These are phyloP conservation scores for Tadarida brasiliensis DNA, from an alignment of 2,797 vertebrate genomes.

Conservation along the genomic window DNA sequence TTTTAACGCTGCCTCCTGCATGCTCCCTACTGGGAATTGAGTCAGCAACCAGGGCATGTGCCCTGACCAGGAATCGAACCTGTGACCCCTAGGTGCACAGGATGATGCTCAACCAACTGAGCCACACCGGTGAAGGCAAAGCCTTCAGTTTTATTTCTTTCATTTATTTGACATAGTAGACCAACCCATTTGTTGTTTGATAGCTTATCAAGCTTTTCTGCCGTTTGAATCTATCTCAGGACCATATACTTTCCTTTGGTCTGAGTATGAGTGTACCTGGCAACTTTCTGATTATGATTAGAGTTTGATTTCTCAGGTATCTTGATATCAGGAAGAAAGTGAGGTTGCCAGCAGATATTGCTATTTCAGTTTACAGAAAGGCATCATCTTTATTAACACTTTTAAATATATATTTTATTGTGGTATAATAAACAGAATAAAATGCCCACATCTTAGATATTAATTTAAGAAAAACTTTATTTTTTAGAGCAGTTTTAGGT, in stretches of 20 bases:
- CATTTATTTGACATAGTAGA: constrained; percentile 22
- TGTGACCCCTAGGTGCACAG: too few species aligned
- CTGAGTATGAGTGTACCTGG: neutral
- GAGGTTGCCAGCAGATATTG: neutral
- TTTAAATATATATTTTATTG: neutral
- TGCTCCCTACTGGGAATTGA: too few species aligned
- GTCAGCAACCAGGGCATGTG: too few species aligned
- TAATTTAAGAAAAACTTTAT: neutral
- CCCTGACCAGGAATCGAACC: too few species aligned
- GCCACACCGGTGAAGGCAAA: neutral
- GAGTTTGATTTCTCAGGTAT: neutral
- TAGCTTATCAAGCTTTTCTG: neutral
- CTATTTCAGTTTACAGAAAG: constrained; percentile 44
- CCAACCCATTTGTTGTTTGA: neutral
- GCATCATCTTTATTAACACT: constrained; percentile 13
- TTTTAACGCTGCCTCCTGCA: too few species aligned
- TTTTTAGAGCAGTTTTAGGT: neutral
- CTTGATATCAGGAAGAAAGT: neutral
- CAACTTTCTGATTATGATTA: neutral
- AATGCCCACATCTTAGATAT: neutral
- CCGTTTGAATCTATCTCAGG: constrained; percentile 10
- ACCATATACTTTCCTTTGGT: neutral
- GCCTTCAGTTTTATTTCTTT: constrained; percentile 31
- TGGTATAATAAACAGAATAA: constrained; percentile 35
- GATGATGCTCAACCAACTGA: too few species aligned